Conservation (phyloP, 2,888 invertebrate genomes). For the Drosophila seclusa region DNA sequence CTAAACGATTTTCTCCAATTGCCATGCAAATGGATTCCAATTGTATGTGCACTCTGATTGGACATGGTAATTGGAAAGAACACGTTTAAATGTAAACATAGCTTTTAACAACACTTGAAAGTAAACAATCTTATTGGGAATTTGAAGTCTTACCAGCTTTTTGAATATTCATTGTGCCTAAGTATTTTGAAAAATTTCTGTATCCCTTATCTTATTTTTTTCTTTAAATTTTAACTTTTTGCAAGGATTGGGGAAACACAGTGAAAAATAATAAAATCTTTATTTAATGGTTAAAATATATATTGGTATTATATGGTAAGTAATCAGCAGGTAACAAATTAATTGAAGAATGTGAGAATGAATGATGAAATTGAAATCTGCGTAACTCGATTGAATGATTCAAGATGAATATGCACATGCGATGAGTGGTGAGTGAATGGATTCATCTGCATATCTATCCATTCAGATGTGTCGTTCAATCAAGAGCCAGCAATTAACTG, state of each 20-base stretch:
- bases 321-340: not conserved
- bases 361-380: not conserved
- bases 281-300: too few relatives aligned
- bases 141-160: not conserved
- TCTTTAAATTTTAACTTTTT: too few relatives aligned
- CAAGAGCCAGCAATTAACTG: constrained; percentile 36
- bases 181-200: not conserved
- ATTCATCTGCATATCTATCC: constrained; percentile 5
- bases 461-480: constrained; percentile 18
- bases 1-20: constrained; percentile 70
- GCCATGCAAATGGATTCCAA: constrained; percentile 60
- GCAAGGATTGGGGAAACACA: too few relatives aligned
- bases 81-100: constrained; percentile 43
- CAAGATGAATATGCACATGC: constrained; percentile 6
- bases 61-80: constrained; percentile 26
- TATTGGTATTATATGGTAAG: too few relatives aligned
- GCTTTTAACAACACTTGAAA: not conserved
- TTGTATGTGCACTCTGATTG: constrained; percentile 33
- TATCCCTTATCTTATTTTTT: too few relatives aligned
- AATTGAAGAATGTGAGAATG: not conserved
- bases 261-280: too few relatives aligned
- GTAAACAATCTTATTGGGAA: not conserved
- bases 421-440: constrained; percentile 1
- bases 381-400: constrained; percentile 8
- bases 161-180: not conserved